phyloP scores from a whole-genome alignment of 2,113 vertebrate genomes.

The Drymodes brunneopygia region DNA sequence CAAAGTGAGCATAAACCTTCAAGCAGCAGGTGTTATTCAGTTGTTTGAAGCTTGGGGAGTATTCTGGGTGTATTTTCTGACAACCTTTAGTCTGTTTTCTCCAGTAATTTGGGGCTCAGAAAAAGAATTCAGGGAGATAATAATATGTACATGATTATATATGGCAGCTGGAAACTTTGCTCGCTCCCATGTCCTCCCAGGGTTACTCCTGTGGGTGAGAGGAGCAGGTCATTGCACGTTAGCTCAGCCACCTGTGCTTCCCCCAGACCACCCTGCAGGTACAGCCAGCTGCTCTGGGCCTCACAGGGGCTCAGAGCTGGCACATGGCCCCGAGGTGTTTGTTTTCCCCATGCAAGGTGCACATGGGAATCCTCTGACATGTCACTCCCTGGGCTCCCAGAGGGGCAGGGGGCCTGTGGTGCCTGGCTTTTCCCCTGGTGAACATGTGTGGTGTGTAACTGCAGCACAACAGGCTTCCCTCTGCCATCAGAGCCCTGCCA shows the following conservation, averaged over 20 bases:
- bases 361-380: neutral
- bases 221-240: neutral
- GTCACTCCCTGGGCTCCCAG: neutral
- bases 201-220: neutral
- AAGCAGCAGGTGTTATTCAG: neutral
- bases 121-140: neutral
- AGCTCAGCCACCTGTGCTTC: neutral
- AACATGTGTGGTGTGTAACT: fast-evolving
- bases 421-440: neutral
- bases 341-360: neutral
- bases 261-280: neutral
- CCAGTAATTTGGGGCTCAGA: neutral
- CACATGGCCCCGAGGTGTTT: neutral
- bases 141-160: neutral
- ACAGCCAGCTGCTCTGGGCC: neutral
- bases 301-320: neutral
- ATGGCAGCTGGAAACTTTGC: neutral
- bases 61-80: neutral
- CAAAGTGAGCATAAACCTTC: neutral
- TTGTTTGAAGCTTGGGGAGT: neutral
- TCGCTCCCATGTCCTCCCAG: neutral
- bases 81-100: neutral
- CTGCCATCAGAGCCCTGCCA: neutral
- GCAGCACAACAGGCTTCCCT: neutral
- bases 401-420: neutral